Base-by-base conservation (phyloP, 1,140 invertebrate genomes). In the Tetramorium simillimum region DNA sequence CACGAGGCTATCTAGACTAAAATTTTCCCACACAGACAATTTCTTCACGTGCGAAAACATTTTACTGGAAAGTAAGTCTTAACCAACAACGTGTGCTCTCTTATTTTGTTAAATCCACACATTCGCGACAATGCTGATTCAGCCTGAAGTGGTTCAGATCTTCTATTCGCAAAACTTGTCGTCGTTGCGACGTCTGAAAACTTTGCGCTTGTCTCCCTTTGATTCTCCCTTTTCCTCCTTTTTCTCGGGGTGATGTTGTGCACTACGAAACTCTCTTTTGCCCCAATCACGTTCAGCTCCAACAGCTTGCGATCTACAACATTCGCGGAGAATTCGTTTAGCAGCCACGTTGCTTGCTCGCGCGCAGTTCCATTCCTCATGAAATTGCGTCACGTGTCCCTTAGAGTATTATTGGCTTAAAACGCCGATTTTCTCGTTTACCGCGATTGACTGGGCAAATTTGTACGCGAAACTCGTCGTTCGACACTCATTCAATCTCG, bases 71-170 rank as follows among this genome's bases (percentile, higher is more conserved):
- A 28, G 43, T 24, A 60, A 82, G 62, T 70, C 63, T 88, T 85
- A 77, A 65, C 46, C 46, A 9, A 21, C 9, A 63, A 40, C 14
- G 10, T 40, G 37, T 18, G 86, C 81, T 63, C 85, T 85, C 56
- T 70, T 49, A 86, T 89, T 94, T 94, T 92, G 92, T 94, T 94
- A 93, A 92, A 93, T 86, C 91, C 90, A 93, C 93, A 92, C 85
- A 89, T 90, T 88, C 69, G 85, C 65, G 56, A 82, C 51, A 46
- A 21, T 62, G 69, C 73, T 85, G 84, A 92, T 89, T 90, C 58
- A 21, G 21, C 37, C 58, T 72, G 58, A 21, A 2, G 53, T 9
- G 21, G 21, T 65, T 67, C 33, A 53, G 33, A 62, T 85, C 63
- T 67, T 78, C 40, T 65, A 37, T 56, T 86, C 37, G 37, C 51